Conservation (phyloP, 2,797 vertebrate species). For the Masticophis lateralis region DNA sequence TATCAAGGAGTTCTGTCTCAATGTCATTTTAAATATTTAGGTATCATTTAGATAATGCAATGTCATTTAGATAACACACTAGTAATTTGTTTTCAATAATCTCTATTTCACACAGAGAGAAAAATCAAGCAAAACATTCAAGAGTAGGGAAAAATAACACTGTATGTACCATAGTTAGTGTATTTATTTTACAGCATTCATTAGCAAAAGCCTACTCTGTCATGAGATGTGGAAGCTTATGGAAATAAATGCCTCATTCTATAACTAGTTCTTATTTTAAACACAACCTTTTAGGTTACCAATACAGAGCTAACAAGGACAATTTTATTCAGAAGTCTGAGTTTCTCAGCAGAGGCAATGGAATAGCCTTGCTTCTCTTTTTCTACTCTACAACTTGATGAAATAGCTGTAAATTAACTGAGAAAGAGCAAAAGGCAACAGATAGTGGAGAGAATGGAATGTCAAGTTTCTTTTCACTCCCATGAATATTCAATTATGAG, state of each 20-base stretch:
- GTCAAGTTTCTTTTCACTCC: not conserved
- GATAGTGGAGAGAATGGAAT: not conserved
- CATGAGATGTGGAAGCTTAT: not conserved
- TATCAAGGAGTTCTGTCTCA: not conserved
- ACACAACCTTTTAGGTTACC: not conserved
- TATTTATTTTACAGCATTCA: not conserved
- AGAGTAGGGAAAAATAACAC: not conserved
- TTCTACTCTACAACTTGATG: not conserved
- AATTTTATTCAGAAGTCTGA: not conserved
- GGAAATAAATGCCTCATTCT: not conserved
- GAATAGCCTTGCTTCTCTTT: not conserved
- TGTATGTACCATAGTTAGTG: not conserved
- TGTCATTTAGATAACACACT: not conserved
- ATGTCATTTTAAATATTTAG: not conserved
- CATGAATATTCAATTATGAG: not conserved
- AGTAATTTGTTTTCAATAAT: not conserved
- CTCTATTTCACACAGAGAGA: not conserved
- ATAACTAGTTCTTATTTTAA: not conserved
- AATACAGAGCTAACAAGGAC: not conserved
- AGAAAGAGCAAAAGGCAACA: not conserved
- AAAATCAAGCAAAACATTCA: not conserved
- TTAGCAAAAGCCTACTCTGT: not conserved
- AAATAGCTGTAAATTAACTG: not conserved
- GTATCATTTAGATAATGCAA: not conserved
- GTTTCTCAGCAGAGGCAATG: not conserved